Percentiles rank a stretch among this genome's conserved stretches.
Conservation (phyloP, 2,113 vertebrate species). For the Myocastor coypus region DNA sequence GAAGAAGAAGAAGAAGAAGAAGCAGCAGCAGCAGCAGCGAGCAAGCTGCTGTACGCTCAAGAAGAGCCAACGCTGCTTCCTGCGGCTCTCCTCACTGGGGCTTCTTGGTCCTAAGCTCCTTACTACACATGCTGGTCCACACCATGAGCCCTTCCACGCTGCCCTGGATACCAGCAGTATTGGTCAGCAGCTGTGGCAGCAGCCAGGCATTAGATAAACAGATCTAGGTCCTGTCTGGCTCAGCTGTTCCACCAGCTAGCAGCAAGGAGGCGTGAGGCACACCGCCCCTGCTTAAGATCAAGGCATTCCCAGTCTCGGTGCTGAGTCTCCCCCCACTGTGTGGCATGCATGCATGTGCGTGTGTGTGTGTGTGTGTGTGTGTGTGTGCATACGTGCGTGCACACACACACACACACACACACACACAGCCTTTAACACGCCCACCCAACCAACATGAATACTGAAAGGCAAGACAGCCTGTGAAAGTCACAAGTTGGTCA, state of each 20-base stretch:
- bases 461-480: constrained; percentile 12
- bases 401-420: background rate
- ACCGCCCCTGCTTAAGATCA: background rate
- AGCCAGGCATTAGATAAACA: background rate
- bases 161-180: background rate
- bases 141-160: background rate
- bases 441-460: constrained; percentile 24
- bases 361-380: no score
- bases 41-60: background rate
- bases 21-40: no score
- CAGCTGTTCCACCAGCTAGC: background rate
- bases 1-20: background rate
- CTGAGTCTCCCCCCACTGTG: background rate
- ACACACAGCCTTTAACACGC: constrained; percentile 23
- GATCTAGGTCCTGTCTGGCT: background rate
- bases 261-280: background rate
- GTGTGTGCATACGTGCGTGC: no score
- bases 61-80: background rate
- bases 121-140: background rate
- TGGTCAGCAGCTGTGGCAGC: background rate
- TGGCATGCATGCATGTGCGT: background rate
- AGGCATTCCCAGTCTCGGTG: background rate
- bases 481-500: constrained; percentile 42
- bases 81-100: background rate
- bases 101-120: background rate